Base-by-base conservation (phyloP, 2,113 vertebrate genomes). In the Ploceus nigricollis region DNA sequence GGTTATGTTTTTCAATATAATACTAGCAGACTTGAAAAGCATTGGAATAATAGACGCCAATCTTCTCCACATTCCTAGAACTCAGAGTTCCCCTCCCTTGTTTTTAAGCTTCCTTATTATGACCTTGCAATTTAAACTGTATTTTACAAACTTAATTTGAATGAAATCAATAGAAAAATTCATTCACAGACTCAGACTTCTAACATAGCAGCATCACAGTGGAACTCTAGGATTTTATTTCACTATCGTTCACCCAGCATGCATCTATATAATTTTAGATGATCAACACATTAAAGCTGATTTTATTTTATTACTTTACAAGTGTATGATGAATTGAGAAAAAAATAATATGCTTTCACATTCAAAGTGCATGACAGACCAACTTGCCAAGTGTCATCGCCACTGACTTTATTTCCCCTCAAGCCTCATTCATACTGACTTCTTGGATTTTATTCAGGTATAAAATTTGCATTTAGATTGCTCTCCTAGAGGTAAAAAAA, bases 401-500 rank as follows among this genome's bases (percentile, higher is more conserved):
- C 45, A 66, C 21, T 54, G 66, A 54, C 20, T 73, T 68, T 82
- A 85, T 75, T 73, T 78, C 31, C 64, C 13, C 53, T 79, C 24
- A 72, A 83, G 37, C 25, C 13, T 93, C 79, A 84, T 93, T 94
- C 92, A 87, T 84, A 83, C 14, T 28, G 54, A 82, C 45, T 90
- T 66, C 73, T 83, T 87, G 33, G 35, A 89, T 96, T 84, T 96
- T 90, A 94, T 96, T 93, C 92, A 96, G 91, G 92, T 95, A 65
- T 61, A 89, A 70, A 96, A 97, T 97, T 97, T 96, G 85, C 97
- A 97, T 97, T 96, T 97, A 95, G 89, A 97, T 95, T 97, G 79
- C 71, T 82, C 72, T 94, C 31, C 77, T 63, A 37, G 64, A 71
- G 15, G 16, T 61, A 37, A 86, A 89, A 88, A 28, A 60, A 20